A percentile compares a stretch with the other conserved stretches of the same genome.
Conservation (phyloP, 92 coral and sea anemone species). For the Scolanthus callimorphus region DNA sequence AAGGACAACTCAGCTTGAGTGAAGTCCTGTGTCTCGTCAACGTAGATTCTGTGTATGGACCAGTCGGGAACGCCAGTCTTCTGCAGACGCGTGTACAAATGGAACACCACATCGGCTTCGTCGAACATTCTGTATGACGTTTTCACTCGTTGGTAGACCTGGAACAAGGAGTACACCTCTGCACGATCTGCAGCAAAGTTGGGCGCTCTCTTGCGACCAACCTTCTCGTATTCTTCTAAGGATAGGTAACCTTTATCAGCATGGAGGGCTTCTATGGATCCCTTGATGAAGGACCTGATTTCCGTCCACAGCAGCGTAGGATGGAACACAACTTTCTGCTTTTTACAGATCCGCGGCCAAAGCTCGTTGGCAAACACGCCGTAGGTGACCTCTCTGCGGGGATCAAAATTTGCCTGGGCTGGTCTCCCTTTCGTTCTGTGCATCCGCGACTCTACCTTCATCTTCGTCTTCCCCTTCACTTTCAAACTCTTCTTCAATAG, state of each 20-base stretch:
- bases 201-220: slow-evolving; percentile 90
- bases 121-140: slow-evolving; percentile 70
- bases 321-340: slow-evolving; percentile 63
- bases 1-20: slow-evolving; percentile 90
- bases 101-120: slow-evolving; percentile 86
- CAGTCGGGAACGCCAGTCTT: slow-evolving; percentile 54
- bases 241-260: slow-evolving; percentile 57
- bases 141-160: slow-evolving; percentile 60
- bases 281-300: slow-evolving; percentile 93
- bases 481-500: slow-evolving; percentile 60
- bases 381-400: slow-evolving; percentile 88
- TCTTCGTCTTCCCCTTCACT: slow-evolving; percentile 67
- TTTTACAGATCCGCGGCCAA: slow-evolving; percentile 87
- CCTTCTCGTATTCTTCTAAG: slow-evolving; percentile 63
- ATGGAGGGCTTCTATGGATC: slow-evolving; percentile 84
- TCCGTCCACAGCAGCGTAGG: slow-evolving; percentile 98
- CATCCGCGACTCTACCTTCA: slow-evolving; percentile 25
- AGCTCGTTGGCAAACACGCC: slow-evolving; percentile 72
- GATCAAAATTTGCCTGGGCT: slow-evolving; percentile 29
- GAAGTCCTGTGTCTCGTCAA: slow-evolving; percentile 98
- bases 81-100: slow-evolving; percentile 76
- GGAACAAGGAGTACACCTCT: slow-evolving; percentile 58
- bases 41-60: slow-evolving; percentile 92
- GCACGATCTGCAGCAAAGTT: slow-evolving; percentile 85
- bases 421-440: slow-evolving; percentile 13